Percentiles rank a stretch among this genome's conserved stretches.
Conservation (phyloP, 2,888 invertebrate species). For the Epicampocera succincta region DNA sequence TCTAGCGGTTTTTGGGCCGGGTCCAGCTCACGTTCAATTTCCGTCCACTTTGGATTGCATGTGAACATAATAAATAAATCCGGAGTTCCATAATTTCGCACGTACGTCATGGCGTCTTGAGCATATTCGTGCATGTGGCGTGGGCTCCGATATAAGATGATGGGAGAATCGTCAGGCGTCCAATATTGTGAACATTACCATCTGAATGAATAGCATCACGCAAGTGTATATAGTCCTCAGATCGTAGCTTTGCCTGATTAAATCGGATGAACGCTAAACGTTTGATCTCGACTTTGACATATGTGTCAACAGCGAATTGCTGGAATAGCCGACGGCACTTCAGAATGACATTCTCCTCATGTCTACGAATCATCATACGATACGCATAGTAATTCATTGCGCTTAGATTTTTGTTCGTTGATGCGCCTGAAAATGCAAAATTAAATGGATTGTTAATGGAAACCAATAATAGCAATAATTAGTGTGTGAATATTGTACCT, state of each 20-base stretch:
- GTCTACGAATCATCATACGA: slow-evolving; percentile 36
- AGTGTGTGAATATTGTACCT: slow-evolving; percentile 55
- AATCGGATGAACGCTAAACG: too few species aligned
- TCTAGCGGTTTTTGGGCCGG: not conserved
- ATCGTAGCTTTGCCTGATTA: too few species aligned
- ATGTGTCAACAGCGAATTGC: too few species aligned
- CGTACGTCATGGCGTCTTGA: not conserved
- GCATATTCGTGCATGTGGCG: slow-evolving; percentile 60
- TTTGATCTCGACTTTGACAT: too few species aligned
- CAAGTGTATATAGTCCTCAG: too few species aligned
- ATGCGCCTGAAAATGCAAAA: slow-evolving; percentile 49
- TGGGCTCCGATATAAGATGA: slow-evolving; percentile 46
- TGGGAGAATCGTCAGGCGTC: slow-evolving; percentile 52
- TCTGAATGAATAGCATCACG: too few species aligned
- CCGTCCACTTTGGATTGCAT: slow-evolving; percentile 38
- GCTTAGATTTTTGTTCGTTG: slow-evolving; percentile 10
- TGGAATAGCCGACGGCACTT: too few species aligned
- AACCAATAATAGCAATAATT: slow-evolving; percentile 38
- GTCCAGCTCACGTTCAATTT: slow-evolving; percentile 18
- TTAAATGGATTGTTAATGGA: slow-evolving; percentile 52
- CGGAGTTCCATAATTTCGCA: too few species aligned
- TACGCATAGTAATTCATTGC: slow-evolving; percentile 1
- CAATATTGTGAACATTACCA: not conserved
- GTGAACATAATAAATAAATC: slow-evolving; percentile 28
- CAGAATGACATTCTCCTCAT: slow-evolving; percentile 20